A percentile compares a stretch with the other conserved stretches of the same genome.
These are phyloP conservation scores for Muntiacus muntjak DNA, from an alignment of 2,113 vertebrate species.

Conservation along the genomic window DNA sequence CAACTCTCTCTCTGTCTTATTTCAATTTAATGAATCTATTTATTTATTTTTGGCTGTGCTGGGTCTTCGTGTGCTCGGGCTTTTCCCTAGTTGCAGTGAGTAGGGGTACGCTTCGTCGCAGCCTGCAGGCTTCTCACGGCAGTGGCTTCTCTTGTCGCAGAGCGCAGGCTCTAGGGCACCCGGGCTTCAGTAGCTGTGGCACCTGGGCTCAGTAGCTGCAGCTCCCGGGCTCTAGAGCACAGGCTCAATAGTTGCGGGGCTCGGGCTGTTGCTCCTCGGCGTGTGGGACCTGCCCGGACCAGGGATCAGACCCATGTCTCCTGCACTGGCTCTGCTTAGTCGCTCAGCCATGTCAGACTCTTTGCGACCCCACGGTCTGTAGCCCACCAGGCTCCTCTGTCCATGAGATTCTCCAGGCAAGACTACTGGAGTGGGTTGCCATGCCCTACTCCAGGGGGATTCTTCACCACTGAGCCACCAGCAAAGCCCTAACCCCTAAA, in stretches of 20 bases:
- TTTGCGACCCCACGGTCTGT: background rate
- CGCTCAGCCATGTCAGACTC: background rate
- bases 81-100: background rate
- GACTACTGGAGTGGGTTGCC: background rate
- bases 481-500: background rate
- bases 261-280: background rate
- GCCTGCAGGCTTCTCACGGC: background rate
- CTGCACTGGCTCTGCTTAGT: background rate
- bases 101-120: background rate
- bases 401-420: background rate
- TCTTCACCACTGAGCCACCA: background rate
- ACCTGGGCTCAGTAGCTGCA: accelerated
- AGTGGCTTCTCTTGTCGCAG: background rate
- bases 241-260: accelerated
- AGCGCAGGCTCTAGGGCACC: background rate
- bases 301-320: background rate
- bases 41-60: background rate
- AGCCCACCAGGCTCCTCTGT: background rate
- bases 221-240: background rate
- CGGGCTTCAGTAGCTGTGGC: too few species aligned
- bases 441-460: background rate
- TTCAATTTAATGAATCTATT: background rate
- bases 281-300: background rate
- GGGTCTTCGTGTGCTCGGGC: background rate
- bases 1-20: background rate